Evolutionary conservation across 2,113 vertebrate species (phyloP), one percentile per base, ranked within the genome.

Genomic region (Conger conger): DNA sequence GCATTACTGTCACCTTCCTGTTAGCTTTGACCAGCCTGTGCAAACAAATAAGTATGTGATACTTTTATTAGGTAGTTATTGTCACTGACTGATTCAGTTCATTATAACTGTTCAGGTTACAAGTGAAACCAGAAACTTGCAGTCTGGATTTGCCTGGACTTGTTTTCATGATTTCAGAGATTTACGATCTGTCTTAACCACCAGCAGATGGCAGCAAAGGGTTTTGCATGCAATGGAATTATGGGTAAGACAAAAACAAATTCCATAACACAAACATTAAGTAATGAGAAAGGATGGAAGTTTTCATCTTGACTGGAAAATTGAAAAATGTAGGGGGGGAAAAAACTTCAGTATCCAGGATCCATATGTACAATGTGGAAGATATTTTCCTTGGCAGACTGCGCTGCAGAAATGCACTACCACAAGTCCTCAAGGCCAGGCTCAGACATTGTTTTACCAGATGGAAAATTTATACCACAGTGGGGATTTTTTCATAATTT

Each of bases 151-250:
- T 73, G n/a, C 68, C 15, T 5, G 9, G 68, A 33, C 68, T 30
- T 30, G 68, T 53, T 82, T 76, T 38, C 37, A 35, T 42, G n/a
- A 16, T 6, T 42, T 37, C 11, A 33, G 37, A n/a, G 38, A 76
- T 33, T 83, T 68, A 30, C 30, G 33, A 54, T 68, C 36, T 27
- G 2, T 37, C 42, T 76, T 60, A 60, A 27, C 33, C 45, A 68
- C 76, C 85, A 82, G 76, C 68, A 86, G 85, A 30, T 82, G 81
- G 80, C 50, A 82, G 81, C 76, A 82, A 35, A 60, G 27, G n/a
- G 30, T 53, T 37, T 35, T 38, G n/a, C 7, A 40, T 23, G 20
- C 6, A 18, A 60, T 60, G 35, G 8, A 57, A 82, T 60, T 20
- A 13, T 53, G 23, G 33, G 36, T 18, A 37, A 78, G n/a, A n/a